Evolutionary conservation across 2,113 vertebrate genomes (phyloP), one percentile per base, ranked within the genome.

Genomic region (Delphinapterus leucas): DNA sequence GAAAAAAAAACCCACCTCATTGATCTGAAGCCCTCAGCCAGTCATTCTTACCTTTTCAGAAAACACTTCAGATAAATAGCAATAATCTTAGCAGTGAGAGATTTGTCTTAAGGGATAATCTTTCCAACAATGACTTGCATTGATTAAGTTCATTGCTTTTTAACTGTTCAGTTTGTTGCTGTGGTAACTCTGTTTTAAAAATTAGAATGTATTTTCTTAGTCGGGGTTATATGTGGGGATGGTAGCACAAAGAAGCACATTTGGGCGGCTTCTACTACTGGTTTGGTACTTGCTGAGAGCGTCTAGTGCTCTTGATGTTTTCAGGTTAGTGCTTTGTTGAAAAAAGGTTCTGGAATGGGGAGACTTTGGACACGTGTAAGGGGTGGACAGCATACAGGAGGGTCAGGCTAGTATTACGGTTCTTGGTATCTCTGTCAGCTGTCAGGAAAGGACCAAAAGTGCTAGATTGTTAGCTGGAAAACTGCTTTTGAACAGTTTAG

Each of bases 21-120:
- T 97, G 97, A 98, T 97, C 87, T 86, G 80, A 96, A 96, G 28
- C 80, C 91, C 68, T 91, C 41, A 90, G 70, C 96, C 82, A 90
- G 70, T 96, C 79, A 95, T 94, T 94, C 82, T 97, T 95, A 96
- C 60, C 91, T 97, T 97, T 97, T 97, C 87, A 98, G 96, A 97
- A 96, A 96, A 96, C 81, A 95, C 86, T 97, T 97, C 60, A 95
- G 92, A 97, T 98, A 97, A 98, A 97, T 95, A 98, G 93, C 95
- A 96, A 97, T 97, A 96, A 97, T 98, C 90, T 97, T 97, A 96
- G 87, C 95, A 88, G 96, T 96, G 92, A 96, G 95, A 96, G 92
- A 92, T 97, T 95, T 97, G 96, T 97, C 97, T 97, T 87, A 92
- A 95, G 96, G 96, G 89, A 95, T 97, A 97, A 97, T 96, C 95